phyloP scores from a whole-genome alignment of 2,888 invertebrate species.

The Ormyrus labotus region DNA sequence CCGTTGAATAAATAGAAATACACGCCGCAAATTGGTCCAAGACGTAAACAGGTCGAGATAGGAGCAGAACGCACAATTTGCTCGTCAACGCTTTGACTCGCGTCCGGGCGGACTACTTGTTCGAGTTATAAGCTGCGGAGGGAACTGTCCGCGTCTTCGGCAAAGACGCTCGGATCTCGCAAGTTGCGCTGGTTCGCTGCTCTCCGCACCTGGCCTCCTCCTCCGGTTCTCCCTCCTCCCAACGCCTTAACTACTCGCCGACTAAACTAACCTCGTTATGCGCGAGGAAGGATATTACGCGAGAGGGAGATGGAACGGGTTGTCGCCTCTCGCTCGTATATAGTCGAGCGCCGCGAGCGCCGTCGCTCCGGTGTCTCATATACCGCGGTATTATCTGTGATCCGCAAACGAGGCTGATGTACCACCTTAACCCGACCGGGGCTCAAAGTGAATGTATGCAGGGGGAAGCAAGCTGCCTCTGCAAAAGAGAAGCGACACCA shows the following conservation, averaged over 20 bases:
- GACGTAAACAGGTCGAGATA: no score
- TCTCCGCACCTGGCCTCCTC: constrained; percentile 20
- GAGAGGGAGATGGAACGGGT: neutral
- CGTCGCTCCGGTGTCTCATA: constrained; percentile 32
- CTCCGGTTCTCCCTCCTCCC: neutral
- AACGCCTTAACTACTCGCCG: constrained; percentile 58
- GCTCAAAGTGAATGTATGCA: constrained; percentile 26
- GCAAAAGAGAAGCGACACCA: neutral
- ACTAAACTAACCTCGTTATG: constrained; percentile 66
- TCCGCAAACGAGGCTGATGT: constrained; percentile 38
- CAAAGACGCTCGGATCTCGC: constrained; percentile 11
- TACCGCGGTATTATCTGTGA: constrained; percentile 45
- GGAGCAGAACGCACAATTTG: no score
- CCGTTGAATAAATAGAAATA: constrained; percentile 20
- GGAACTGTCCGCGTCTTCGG: constrained; percentile 9
- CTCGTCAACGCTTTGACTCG: no score
- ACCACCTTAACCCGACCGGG: neutral
- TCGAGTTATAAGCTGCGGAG: neutral
- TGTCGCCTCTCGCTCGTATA: constrained; percentile 1
- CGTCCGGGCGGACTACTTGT: no score
- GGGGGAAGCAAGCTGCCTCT: no score
- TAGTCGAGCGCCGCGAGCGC: constrained; percentile 28
- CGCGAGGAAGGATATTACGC: constrained; percentile 61
- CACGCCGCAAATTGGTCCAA: neutral
- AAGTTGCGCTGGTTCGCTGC: neutral